Base-by-base conservation (phyloP, 2,797 vertebrate genomes). In the Meriones psammophilus region DNA sequence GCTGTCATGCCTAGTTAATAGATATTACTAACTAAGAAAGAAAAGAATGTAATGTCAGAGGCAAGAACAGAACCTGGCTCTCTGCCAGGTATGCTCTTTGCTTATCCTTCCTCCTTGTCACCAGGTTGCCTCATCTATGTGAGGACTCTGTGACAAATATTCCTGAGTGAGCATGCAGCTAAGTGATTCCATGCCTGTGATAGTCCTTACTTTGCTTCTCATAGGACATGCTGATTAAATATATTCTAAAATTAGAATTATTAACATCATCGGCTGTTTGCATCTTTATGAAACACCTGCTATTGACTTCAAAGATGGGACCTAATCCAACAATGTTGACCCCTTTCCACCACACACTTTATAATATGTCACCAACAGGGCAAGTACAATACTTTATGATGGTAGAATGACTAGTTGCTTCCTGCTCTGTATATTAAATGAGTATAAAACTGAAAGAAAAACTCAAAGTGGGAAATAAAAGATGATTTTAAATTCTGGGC, bases 391-490 rank as follows among this genome's bases (percentile, higher is more conserved):
- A 39, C n/a, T 71, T 33, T n/a, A 39, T 24, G 26, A 73, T 22
- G 42, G 60, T 2, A 62, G 24, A 28, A 8, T 1, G 1, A 50
- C 18, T 46, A 9, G 2, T 26, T 26, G 13, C 30, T n/a, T 92
- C 39, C 36, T 77, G 39, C 79, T 89, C 86, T 58, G 20, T 42
- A 46, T 26, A 94, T 58, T 88, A 2, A 95, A 50, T 91, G 8
- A 14, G 8, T 22, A 0, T 62, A 62, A 68, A 5, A 58, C 9
- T 17, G 5, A 95, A 56, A 76, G 20, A 89, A 15, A 91, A 95
- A 14, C n/a, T 91, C 76, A 15, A 91, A 2, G 4, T 39, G n/a
- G 66, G 36, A 68, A 77, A 42, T 86, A 24, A 22, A 90, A 77
- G 50, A 24, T 71, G 8, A 42, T 64, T 42, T 71, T 5, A 68